phyloP scores from a whole-genome alignment of 1,140 invertebrate species.

The Pogonognathellus flavescens region DNA sequence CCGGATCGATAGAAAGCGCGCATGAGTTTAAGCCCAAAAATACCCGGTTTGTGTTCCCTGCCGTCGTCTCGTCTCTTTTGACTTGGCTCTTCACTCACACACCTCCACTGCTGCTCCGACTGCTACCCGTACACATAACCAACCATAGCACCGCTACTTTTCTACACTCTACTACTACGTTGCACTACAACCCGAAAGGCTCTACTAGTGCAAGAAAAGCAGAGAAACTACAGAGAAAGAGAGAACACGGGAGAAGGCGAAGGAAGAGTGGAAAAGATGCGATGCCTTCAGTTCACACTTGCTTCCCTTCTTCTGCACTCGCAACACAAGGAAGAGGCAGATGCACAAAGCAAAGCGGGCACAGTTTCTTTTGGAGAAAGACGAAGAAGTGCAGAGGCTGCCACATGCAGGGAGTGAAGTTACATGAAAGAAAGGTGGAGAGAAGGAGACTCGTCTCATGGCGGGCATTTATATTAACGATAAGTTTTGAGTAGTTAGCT shows the following conservation, averaged over 20 bases:
- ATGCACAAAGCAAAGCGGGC: neutral
- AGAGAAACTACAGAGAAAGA: neutral
- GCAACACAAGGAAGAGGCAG: neutral
- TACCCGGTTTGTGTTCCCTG: constrained; percentile 35
- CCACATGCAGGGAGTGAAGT: too few relatives aligned
- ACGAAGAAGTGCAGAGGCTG: too few relatives aligned
- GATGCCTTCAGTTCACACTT: constrained; percentile 34
- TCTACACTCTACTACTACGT: too few relatives aligned
- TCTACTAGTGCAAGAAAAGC: too few relatives aligned
- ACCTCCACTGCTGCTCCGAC: neutral
- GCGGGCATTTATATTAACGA: too few relatives aligned
- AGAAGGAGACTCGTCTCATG: too few relatives aligned
- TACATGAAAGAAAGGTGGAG: too few relatives aligned
- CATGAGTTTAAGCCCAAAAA: constrained; percentile 41
- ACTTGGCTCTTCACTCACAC: neutral
- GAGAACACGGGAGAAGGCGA: neutral
- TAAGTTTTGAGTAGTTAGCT: too few relatives aligned
- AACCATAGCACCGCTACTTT: neutral
- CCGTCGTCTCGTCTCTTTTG: neutral
- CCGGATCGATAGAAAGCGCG: constrained; percentile 24
- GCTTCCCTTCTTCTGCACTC: neutral
- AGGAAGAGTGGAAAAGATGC: constrained; percentile 4
- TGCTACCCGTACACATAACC: neutral
- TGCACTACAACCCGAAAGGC: too few relatives aligned
- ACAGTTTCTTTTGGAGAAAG: neutral